phyloP scores from a whole-genome alignment of 2,888 invertebrate species.

The Arctia plantaginis region DNA sequence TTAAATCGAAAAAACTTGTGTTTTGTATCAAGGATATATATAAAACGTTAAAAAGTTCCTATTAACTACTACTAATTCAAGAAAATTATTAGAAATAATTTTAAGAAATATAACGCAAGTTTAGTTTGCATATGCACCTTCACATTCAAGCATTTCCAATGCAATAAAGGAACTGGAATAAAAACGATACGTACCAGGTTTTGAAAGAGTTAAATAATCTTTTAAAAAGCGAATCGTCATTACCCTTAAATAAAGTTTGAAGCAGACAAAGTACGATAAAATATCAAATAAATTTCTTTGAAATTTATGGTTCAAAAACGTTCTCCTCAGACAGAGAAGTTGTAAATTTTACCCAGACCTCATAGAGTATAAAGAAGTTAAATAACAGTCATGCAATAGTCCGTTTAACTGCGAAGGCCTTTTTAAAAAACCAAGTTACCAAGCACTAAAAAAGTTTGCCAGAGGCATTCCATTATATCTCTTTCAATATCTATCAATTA shows the following conservation, averaged over 20 bases:
- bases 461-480: constrained; percentile 48
- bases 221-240: background rate
- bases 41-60: too few relatives aligned
- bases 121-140: background rate
- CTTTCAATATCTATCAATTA: constrained; percentile 58
- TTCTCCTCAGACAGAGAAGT: background rate
- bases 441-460: constrained; percentile 39
- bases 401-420: constrained; percentile 4
- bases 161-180: background rate
- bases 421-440: background rate
- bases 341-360: background rate
- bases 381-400: background rate
- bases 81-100: too few relatives aligned
- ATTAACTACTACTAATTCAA: background rate
- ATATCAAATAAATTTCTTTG: background rate
- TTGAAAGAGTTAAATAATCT: background rate
- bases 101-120: background rate
- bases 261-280: background rate
- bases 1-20: background rate
- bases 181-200: background rate
- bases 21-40: background rate
- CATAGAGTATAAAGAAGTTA: background rate
- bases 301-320: background rate
- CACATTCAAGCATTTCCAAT: background rate
- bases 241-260: background rate